phyloP scores from a whole-genome alignment of 2,888 invertebrate genomes.

The Drosophila ustulata region DNA sequence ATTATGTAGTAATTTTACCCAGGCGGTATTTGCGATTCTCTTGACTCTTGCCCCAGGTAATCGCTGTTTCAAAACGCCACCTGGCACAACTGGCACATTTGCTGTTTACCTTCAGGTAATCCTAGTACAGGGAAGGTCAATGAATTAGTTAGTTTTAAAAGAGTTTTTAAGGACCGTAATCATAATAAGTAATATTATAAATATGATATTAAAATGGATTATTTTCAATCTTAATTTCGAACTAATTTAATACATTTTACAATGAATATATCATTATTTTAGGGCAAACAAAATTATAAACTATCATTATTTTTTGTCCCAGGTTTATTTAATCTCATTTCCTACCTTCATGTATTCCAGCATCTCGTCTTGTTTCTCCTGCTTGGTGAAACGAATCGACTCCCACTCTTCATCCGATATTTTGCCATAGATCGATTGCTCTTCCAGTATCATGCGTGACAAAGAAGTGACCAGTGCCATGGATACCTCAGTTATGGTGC shows the following conservation, averaged over 20 bases:
- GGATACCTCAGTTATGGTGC: slow-evolving; percentile 89
- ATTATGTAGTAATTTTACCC: slow-evolving; percentile 30
- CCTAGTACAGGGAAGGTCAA: slow-evolving; percentile 48
- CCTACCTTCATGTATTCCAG: slow-evolving; percentile 89
- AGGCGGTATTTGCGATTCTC: slow-evolving; percentile 68
- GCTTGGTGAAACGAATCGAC: slow-evolving; percentile 89
- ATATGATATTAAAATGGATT: too few relatives aligned
- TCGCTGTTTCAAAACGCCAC: slow-evolving; percentile 87
- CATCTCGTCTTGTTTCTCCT: slow-evolving; percentile 88
- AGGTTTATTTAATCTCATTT: background rate
- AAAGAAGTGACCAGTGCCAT: slow-evolving; percentile 89
- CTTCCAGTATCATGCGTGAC: slow-evolving; percentile 89
- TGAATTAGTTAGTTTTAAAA: background rate
- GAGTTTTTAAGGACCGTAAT: too few relatives aligned
- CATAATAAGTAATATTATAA: too few relatives aligned
- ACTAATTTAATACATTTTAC: too few relatives aligned
- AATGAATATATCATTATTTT: too few relatives aligned
- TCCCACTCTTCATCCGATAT: slow-evolving; percentile 95
- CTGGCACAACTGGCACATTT: slow-evolving; percentile 87
- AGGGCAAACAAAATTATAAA: too few relatives aligned
- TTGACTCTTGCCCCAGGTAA: slow-evolving; percentile 86
- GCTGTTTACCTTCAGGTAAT: slow-evolving; percentile 78
- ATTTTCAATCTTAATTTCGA: too few relatives aligned
- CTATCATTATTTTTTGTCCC: background rate
- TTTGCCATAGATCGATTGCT: slow-evolving; percentile 90